Base-by-base conservation (phyloP, 2,797 vertebrate species). In the Psittacula derbiana region DNA sequence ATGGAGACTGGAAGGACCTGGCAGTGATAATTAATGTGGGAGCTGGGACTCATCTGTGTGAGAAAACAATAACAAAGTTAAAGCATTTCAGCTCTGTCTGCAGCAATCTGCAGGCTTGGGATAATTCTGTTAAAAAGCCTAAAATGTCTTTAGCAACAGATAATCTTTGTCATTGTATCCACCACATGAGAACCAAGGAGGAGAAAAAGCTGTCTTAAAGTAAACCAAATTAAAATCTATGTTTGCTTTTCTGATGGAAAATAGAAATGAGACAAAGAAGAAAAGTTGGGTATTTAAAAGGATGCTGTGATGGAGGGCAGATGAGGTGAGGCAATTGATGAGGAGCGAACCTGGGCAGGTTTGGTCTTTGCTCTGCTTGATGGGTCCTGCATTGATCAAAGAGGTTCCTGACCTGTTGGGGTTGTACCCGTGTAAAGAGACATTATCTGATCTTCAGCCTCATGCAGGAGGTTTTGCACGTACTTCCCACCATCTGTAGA, bases 11-110 rank as follows among this genome's bases (percentile, higher is more conserved):
- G 70, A 61, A 95, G 74, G 58, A 80, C 31, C 80, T 84, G 62
- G 73, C 33, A 84, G 41, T 75, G 62, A 57, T 95, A 92, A 92
- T 94, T 94, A 92, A 86, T 58, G 49, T 93, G 95, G 70, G 83
- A 90, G 53, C 70, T 81, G 83, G 83, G 83, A 44, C 46, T 92
- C 27, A 50, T 50, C 71, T 84, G 16, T 24, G 60, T 66, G 67
- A 87, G 83, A 73, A 95, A 95, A 94, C 83, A 88, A 71, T 66
- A 80, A 84, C 55, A 79, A 72, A 84, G 36, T 79, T 86, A 71
- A 81, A 70, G n/a, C 64, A 21, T 66, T 87, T 50, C 47, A 43
- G 60, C 52, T 88, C 70, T 53, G 49, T 61, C 53, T 74, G 38
- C 8, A 53, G 57, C 66, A 72, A 53, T 69, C 58, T 75, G 38